These are phyloP conservation scores for Streblospio benedicti DNA, from an alignment of 1,140 invertebrate genomes.

Conservation along the genomic window DNA sequence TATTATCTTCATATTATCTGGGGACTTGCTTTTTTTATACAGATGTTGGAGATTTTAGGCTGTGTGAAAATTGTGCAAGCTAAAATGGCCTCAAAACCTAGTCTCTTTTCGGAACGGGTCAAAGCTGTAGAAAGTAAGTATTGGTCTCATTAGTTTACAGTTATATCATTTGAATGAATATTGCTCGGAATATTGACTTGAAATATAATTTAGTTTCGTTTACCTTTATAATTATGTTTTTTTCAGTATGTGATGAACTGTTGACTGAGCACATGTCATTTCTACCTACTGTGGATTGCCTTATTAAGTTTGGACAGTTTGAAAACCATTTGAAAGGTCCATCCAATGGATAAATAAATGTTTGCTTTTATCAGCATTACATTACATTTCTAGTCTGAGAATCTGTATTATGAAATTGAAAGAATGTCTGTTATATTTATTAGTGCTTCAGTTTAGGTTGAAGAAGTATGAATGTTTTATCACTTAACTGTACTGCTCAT, in stretches of 20 bases:
- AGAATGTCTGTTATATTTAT: no score
- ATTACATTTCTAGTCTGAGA: no score
- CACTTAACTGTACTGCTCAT: no score
- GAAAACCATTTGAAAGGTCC: constrained; percentile 2
- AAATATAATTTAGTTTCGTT: no score
- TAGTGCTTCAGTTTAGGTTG: no score
- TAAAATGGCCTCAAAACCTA: not conserved
- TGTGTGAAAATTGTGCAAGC: not conserved
- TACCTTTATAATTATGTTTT: not conserved
- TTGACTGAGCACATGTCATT: constrained; percentile 26
- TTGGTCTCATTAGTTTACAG: no score
- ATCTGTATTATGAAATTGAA: no score
- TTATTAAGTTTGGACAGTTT: constrained; percentile 53
- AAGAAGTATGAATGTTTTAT: no score
- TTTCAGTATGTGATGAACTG: not conserved
- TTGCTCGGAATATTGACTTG: no score
- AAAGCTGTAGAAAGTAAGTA: not conserved
- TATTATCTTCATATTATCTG: not conserved
- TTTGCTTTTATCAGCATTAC: no score
- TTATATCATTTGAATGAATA: no score
- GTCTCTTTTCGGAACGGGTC: not conserved
- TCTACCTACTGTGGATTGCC: constrained; percentile 49
- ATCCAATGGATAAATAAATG: no score
- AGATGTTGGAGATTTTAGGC: not conserved
- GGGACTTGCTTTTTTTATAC: not conserved